Conservation (phyloP, 2,113 vertebrate species). For the Neomonachus schauinslandi region DNA sequence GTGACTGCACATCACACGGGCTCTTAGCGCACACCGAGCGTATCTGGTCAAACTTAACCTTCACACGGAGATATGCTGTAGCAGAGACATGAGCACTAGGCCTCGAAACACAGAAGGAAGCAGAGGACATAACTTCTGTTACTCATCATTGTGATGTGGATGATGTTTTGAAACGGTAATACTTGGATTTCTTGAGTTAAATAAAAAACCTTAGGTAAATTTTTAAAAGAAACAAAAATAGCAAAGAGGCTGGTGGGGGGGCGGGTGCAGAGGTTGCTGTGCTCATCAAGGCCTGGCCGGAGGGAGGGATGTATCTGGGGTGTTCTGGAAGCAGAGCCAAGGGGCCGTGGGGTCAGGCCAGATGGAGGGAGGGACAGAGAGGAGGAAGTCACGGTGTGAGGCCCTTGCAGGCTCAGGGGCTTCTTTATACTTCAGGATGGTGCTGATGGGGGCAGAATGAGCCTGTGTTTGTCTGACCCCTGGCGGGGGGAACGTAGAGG, state of each 20-base stretch:
- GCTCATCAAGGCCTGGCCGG: background rate
- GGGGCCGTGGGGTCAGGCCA: background rate
- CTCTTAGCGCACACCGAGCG: rapidly evolving
- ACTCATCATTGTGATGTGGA: background rate
- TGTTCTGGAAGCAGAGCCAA: background rate
- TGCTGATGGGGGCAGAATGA: background rate
- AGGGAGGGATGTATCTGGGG: background rate
- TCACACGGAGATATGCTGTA: background rate
- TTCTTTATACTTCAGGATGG: background rate
- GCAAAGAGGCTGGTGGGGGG: rapidly evolving
- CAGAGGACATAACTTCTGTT: rapidly evolving
- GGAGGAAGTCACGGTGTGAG: too few relatives aligned
- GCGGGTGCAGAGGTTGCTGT: rapidly evolving
- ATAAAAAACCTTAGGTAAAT: background rate
- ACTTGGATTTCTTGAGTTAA: background rate
- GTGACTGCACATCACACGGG: background rate
- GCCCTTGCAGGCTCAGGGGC: background rate
- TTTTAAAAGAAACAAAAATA: background rate
- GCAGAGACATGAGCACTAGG: background rate
- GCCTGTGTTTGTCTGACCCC: background rate
- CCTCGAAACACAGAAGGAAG: background rate
- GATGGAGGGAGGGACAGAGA: background rate
- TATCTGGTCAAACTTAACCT: background rate
- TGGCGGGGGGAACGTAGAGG: background rate
- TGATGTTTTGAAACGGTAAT: background rate